Base-by-base conservation (phyloP, 1,140 invertebrate species). In the Branchinecta lynchi region DNA sequence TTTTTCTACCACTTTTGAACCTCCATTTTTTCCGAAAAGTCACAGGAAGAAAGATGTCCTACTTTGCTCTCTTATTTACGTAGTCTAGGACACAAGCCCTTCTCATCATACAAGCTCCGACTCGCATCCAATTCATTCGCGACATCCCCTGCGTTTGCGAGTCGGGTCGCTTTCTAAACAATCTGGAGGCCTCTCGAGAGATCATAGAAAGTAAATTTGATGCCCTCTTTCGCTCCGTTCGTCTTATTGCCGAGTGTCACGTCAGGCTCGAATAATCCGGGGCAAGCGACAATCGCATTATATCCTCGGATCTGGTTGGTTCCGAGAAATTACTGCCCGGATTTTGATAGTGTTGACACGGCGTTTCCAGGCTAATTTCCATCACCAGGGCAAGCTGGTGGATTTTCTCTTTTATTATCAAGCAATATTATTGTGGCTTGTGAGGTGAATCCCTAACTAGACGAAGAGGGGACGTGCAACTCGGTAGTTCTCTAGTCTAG, bases 211-310 rank as follows among this genome's bases (percentile, higher is more conserved):
- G 51, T 60, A 60, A 60, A 60, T 60, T 60, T 60, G 51, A 20
- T 60, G 51, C 51, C 51, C 51, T 60, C 51, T 60, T 60, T 60
- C 51, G 51, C 51, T 60, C 51, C 17, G 51, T 60, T 60, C 51
- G 6, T 60, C 51, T 60, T 60, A 20, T 60, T 60, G 51, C 51
- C 17, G 12, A 15, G 17, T 60, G 51, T 60, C 51, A 60, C 51
- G 51, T 60, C 51, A 60, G 17, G 12, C 17, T 15, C 17, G 51
- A 60, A 60, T 60, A 60, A 2, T 60, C 51, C 51, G 17, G 51
- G 17, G 51, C 17, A 60, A 60, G 17, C 12, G 51, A 60, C 51
- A 60, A 60, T 60, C 51, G 17, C 17, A 60, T 60, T 60, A 60
- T 15, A 60, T 60, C 51, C 51, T 20, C 3, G 51, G 51, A 20